Evolutionary conservation across 2,113 vertebrate genomes (phyloP).

Genomic region (Acinonyx jubatus): DNA sequence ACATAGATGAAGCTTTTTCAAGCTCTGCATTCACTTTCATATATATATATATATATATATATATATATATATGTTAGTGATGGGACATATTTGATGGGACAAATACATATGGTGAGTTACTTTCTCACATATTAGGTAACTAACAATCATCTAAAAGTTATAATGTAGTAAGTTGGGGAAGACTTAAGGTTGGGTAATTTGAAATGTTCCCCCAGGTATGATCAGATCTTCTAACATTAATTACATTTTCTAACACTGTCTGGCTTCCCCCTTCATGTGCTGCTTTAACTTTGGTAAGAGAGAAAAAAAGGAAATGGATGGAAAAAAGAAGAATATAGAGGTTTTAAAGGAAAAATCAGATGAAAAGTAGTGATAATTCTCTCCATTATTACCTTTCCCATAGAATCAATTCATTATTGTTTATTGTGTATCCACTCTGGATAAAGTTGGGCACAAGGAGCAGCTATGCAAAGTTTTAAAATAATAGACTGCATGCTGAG

Average conservation of each 20-base stretch:
- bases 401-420: background rate
- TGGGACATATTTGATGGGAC: background rate
- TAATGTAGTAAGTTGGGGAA: background rate
- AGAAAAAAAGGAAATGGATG: background rate
- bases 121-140: background rate
- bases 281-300: background rate
- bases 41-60: too few species aligned
- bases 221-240: too few species aligned
- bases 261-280: background rate
- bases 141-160: background rate
- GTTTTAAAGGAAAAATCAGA: background rate
- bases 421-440: background rate
- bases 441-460: background rate
- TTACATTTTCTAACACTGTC: background rate
- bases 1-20: slow-evolving; percentile 56
- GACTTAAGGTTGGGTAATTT: background rate
- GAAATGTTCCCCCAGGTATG: background rate
- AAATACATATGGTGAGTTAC: background rate
- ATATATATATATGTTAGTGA: background rate
- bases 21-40: background rate
- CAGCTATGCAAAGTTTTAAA: background rate
- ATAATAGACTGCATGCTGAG: background rate
- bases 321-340: background rate
- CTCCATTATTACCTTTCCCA: background rate
- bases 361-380: background rate